Evolutionary conservation across 2,113 vertebrate species (phyloP), one percentile per base, ranked within the genome.

Genomic region (Asarcornis scutulata): DNA sequence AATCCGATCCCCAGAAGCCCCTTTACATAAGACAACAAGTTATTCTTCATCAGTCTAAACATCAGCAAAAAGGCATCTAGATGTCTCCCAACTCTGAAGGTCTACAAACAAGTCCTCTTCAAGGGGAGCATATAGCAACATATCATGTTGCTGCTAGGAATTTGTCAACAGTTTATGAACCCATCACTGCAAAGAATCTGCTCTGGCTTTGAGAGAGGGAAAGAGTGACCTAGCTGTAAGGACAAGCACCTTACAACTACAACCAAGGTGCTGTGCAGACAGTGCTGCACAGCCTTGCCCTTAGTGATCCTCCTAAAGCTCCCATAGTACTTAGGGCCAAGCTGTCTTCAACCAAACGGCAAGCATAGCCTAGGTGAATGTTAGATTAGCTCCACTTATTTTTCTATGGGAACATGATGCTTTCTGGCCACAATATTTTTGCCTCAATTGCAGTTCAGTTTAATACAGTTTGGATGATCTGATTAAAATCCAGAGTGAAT

Each of bases 401-500:
- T 86, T 79, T 58, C 29, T 75, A 3, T 55, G 73, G 26, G 55
- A 93, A 93, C n/a, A 55, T 69, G 74, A 32, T 71, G 36, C 14
- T 92, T 95, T 69, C 56, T 56, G 22, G 18, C 3, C 36, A 60
- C 82, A 59, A 8, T 46, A 91, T 77, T 71, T 78, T 93, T 77
- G 17, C 66, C 67, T 87, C 55, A 46, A 18, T 15, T 90, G 53
- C 22, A 76, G 23, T 79, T 86, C 58, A 78, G 18, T 91, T 93
- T 88, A 92, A 93, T 85, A 93, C 17, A 76, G 46, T 88, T 64
- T 32, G 64, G 52, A 81, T 68, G 58, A 89, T 81, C 81, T 92
- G 90, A 86, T 89, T 88, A 94, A 97, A 91, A 96, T 93, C 16
- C 5, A 91, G 66, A 93, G 53, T 92, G 81, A 97, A 91, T 95